Evolutionary conservation across 2,113 vertebrate species (phyloP).

Genomic region (Picathartes gymnocephalus): DNA sequence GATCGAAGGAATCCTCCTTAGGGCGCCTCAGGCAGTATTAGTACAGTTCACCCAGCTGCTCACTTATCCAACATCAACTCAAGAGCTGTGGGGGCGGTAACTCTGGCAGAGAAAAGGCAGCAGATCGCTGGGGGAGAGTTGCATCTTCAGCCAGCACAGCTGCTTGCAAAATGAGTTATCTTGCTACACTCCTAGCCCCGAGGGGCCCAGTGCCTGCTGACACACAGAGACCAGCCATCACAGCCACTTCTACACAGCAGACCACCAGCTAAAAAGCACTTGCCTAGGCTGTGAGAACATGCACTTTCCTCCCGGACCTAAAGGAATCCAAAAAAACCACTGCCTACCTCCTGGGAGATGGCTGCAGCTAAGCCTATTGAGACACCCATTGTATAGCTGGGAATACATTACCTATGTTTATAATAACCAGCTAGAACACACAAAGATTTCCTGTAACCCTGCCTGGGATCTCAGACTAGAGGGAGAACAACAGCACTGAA

Average conservation of each 20-base stretch:
- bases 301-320: background rate
- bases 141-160: slow-evolving; percentile 36
- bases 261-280: background rate
- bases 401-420: background rate
- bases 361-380: background rate
- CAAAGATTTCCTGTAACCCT: fast-evolving
- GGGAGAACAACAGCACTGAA: background rate
- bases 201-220: background rate
- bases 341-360: background rate
- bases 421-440: background rate
- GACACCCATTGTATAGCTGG: fast-evolving
- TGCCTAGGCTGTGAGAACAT: fast-evolving
- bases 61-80: slow-evolving; percentile 4
- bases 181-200: background rate
- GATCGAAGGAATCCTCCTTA: background rate
- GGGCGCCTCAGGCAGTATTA: background rate
- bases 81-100: slow-evolving; percentile 16
- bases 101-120: slow-evolving; percentile 12
- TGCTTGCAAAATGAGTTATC: slow-evolving; percentile 20
- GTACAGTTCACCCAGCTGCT: slow-evolving; percentile 27
- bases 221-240: background rate
- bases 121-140: background rate
- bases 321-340: background rate
- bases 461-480: background rate
- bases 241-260: background rate